Percentiles rank a stretch among this genome's conserved stretches.
These are phyloP conservation scores for Bothrops jararaca DNA, from an alignment of 2,113 vertebrate species.

Conservation along the genomic window DNA sequence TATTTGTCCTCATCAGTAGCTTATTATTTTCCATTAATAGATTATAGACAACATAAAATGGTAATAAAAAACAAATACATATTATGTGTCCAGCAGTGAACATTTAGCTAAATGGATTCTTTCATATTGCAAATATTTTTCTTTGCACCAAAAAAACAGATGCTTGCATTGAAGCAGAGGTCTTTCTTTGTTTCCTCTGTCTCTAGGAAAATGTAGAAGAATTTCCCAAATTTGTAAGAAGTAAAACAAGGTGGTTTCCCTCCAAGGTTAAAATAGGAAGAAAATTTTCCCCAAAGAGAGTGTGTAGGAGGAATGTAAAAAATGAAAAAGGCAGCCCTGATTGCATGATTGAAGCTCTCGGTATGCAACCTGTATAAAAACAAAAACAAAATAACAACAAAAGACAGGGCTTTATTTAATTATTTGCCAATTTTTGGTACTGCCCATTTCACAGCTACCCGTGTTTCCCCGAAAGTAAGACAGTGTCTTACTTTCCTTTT, in stretches of 20 bases:
- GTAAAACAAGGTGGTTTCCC: not conserved
- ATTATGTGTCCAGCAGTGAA: constrained; percentile 46
- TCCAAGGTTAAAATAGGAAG: not conserved
- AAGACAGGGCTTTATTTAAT: not conserved
- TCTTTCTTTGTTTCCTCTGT: not conserved
- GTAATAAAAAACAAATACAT: constrained; percentile 46
- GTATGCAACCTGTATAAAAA: not conserved
- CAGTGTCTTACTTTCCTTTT: too few relatives aligned
- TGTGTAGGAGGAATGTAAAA: not conserved
- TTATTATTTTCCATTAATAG: constrained; percentile 52
- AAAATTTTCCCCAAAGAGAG: not conserved
- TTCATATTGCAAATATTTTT: constrained; percentile 21
- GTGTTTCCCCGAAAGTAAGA: too few relatives aligned
- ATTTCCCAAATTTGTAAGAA: not conserved
- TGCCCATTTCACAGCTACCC: not conserved
- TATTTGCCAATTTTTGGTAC: not conserved
- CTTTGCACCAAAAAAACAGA: not conserved
- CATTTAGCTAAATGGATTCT: constrained; percentile 28
- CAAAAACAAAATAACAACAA: not conserved
- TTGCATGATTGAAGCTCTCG: not conserved
- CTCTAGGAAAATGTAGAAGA: not conserved
- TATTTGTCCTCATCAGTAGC: constrained; percentile 29
- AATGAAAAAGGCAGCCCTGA: not conserved
- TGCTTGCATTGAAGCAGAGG: not conserved
- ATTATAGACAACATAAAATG: constrained; percentile 40